Evolutionary conservation across 1,140 invertebrate genomes (phyloP).

Genomic region (Zeugodacus cucurbitae): DNA sequence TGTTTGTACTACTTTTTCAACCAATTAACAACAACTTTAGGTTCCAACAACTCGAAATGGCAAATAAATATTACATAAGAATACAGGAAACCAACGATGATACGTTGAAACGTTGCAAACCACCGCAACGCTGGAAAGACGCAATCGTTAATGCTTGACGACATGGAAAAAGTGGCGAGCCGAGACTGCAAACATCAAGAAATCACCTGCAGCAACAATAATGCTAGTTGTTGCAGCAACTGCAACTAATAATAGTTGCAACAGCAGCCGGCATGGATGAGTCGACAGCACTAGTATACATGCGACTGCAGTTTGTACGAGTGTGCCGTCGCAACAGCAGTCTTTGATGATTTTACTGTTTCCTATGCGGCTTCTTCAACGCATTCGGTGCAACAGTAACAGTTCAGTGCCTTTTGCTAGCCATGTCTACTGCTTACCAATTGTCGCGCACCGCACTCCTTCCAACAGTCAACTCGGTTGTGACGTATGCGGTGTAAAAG

Average conservation of each 20-base stretch:
- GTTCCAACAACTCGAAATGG: conserved; percentile 11
- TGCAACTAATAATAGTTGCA: conserved; percentile 14
- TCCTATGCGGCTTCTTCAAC: background rate
- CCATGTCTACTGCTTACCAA: background rate
- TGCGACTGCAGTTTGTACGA: background rate
- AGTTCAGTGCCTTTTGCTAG: background rate
- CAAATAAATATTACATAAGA: conserved; percentile 34
- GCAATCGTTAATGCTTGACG: background rate
- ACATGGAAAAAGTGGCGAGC: background rate
- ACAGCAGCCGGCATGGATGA: conserved; percentile 14
- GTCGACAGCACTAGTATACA: background rate
- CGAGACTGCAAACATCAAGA: background rate
- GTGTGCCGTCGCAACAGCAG: background rate
- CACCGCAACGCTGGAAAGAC: background rate
- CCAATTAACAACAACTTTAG: conserved; percentile 11
- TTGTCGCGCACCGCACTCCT: background rate
- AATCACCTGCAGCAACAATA: conserved; percentile 20
- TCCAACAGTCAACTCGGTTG: background rate
- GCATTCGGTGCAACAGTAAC: background rate
- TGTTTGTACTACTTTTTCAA: conserved; percentile 20
- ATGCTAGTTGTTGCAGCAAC: background rate
- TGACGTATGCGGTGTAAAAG: background rate
- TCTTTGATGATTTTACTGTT: background rate
- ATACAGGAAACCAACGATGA: conserved; percentile 34
- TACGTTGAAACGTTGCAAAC: background rate